These are phyloP conservation scores for Paratilapia polleni DNA, from an alignment of 2,113 vertebrate species.

Conservation along the genomic window DNA sequence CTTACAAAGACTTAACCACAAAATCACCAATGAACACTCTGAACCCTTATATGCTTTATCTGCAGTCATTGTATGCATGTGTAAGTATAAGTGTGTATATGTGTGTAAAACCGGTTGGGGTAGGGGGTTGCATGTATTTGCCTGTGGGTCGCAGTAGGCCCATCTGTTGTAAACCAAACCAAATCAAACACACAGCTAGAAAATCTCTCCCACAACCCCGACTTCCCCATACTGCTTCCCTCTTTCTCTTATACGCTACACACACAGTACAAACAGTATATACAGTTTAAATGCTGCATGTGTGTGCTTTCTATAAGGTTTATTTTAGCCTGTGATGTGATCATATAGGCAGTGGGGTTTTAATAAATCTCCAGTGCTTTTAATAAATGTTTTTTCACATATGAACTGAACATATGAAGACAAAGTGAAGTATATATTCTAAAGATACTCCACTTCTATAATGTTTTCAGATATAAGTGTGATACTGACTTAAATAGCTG, in stretches of 20 bases:
- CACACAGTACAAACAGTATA: background rate
- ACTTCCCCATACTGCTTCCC: constrained; percentile 13
- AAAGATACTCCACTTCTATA: background rate
- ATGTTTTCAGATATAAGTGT: too few species aligned
- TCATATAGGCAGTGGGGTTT: background rate
- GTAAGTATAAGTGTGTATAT: constrained; percentile 13
- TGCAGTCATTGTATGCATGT: constrained; percentile 14
- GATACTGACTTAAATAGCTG: background rate
- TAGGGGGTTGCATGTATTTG: constrained; percentile 56
- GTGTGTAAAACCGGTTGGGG: background rate
- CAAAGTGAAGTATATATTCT: background rate
- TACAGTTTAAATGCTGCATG: background rate
- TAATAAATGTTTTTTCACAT: background rate
- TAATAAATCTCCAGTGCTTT: background rate
- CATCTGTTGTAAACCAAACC: constrained; percentile 79
- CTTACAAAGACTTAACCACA: background rate
- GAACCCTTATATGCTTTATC: background rate
- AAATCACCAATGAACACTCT: background rate
- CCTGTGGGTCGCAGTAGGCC: constrained; percentile 79
- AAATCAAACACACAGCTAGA: constrained; percentile 76
- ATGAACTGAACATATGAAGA: background rate
- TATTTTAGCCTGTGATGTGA: background rate
- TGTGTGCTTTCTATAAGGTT: background rate
- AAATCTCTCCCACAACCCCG: constrained; percentile 39
- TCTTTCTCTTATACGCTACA: background rate